These are phyloP conservation scores for Aepyceros melampus DNA, from an alignment of 2,113 vertebrate genomes.

Conservation along the genomic window DNA sequence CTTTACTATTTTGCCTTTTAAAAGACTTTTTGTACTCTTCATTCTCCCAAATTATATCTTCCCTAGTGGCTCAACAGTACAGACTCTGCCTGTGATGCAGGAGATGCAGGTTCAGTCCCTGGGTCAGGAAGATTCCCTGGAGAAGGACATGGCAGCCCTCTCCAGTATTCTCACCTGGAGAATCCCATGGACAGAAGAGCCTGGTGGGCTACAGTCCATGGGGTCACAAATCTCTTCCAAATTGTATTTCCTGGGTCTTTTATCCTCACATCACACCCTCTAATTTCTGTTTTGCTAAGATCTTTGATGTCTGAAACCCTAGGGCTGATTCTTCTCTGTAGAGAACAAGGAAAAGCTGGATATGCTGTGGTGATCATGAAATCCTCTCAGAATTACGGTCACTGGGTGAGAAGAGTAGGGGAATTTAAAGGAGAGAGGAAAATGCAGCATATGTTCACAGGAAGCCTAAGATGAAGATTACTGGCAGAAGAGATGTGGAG, in stretches of 20 bases:
- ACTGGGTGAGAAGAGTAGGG: not conserved
- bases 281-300: slow-evolving; percentile 29
- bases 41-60: not conserved
- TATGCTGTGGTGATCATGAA: not conserved
- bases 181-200: not conserved
- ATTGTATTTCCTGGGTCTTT: slow-evolving; percentile 4
- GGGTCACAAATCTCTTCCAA: not conserved
- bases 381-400: not conserved
- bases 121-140: not conserved
- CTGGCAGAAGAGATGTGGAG: not conserved
- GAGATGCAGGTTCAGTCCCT: not conserved
- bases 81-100: not conserved
- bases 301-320: slow-evolving; percentile 34
- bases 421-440: not conserved
- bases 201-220: not conserved
- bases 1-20: not conserved
- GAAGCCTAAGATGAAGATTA: not conserved
- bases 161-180: not conserved
- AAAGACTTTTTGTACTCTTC: not conserved
- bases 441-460: not conserved
- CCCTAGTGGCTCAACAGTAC: not conserved
- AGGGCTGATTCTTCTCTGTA: not conserved
- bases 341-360: not conserved
- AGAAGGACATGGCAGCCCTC: not conserved
- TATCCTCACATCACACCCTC: not conserved